These are phyloP conservation scores for Dermatophagoides farinae DNA, from an alignment of 1,140 invertebrate species.

Conservation along the genomic window DNA sequence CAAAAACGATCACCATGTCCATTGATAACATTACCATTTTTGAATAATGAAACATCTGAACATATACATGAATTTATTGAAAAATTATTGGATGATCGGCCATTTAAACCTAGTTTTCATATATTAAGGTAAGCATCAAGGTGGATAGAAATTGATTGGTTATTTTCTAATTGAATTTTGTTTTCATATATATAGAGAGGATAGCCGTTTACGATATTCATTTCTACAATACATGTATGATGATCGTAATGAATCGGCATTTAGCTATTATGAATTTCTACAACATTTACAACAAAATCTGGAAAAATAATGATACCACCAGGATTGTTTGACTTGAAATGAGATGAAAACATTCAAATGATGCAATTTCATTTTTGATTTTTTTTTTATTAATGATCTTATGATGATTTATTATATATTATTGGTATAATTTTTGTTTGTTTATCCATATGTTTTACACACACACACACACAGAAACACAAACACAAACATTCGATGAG, in stretches of 20 bases:
- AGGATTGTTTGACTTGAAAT: too few species aligned
- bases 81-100: conserved; percentile 61
- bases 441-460: too few species aligned
- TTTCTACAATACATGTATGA: conserved; percentile 80
- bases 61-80: conserved; percentile 56
- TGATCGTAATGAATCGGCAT: conserved; percentile 72
- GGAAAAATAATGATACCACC: conserved; percentile 30
- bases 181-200: conserved; percentile 41
- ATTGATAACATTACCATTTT: conserved; percentile 38
- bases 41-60: conserved; percentile 52
- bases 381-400: too few species aligned
- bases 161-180: conserved; percentile 6
- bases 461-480: too few species aligned
- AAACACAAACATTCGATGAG: too few species aligned
- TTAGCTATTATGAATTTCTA: conserved; percentile 94
- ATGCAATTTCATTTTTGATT: too few species aligned
- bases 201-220: conserved; percentile 50
- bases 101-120: conserved; percentile 50
- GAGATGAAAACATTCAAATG: too few species aligned
- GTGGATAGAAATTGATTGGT: too few species aligned
- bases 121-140: conserved; percentile 47
- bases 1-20: neutral
- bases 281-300: conserved; percentile 81
- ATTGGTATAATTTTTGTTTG: too few species aligned
- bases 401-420: too few species aligned